Evolutionary conservation across 2,113 vertebrate genomes (phyloP).

Genomic region (Silurus meridionalis): DNA sequence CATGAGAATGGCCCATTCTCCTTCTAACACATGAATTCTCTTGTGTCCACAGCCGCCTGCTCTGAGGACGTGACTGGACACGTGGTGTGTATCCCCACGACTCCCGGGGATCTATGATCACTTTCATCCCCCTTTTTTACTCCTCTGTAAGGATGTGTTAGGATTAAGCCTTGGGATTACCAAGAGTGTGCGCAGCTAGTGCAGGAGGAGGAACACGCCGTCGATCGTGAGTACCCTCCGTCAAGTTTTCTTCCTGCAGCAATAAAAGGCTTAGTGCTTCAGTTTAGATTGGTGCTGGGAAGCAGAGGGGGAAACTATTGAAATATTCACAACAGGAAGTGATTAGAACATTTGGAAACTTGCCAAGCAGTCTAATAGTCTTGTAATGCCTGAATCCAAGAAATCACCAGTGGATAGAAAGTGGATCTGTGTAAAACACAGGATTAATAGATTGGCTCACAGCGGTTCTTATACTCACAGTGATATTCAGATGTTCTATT

Average conservation of each 20-base stretch:
- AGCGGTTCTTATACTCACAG: not conserved
- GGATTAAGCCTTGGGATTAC: slow-evolving; percentile 49
- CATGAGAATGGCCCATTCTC: slow-evolving; percentile 68
- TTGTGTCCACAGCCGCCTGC: slow-evolving; percentile 67
- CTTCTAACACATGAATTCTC: slow-evolving; percentile 64
- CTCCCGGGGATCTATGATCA: slow-evolving; percentile 27
- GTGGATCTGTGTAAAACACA: not conserved
- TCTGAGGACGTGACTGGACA: slow-evolving; percentile 60
- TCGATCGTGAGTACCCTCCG: slow-evolving; percentile 67
- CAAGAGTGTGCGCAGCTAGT: slow-evolving; percentile 46
- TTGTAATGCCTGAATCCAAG: slow-evolving; percentile 5
- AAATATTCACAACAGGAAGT: not conserved
- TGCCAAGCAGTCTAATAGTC: not conserved
- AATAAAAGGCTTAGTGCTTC: slow-evolving; percentile 34
- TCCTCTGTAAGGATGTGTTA: slow-evolving; percentile 46
- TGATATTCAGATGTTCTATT: not conserved
- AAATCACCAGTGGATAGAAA: not conserved
- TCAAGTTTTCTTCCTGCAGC: slow-evolving; percentile 51
- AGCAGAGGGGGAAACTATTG: slow-evolving; percentile 4
- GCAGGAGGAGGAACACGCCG: slow-evolving; percentile 41
- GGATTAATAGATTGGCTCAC: not conserved
- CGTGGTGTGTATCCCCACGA: slow-evolving; percentile 58
- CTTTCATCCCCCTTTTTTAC: not conserved
- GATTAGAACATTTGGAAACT: not conserved
- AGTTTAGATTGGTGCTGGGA: slow-evolving; percentile 10